Base-by-base conservation (phyloP, 2,888 invertebrate species). In the Drosophila neutralis region DNA sequence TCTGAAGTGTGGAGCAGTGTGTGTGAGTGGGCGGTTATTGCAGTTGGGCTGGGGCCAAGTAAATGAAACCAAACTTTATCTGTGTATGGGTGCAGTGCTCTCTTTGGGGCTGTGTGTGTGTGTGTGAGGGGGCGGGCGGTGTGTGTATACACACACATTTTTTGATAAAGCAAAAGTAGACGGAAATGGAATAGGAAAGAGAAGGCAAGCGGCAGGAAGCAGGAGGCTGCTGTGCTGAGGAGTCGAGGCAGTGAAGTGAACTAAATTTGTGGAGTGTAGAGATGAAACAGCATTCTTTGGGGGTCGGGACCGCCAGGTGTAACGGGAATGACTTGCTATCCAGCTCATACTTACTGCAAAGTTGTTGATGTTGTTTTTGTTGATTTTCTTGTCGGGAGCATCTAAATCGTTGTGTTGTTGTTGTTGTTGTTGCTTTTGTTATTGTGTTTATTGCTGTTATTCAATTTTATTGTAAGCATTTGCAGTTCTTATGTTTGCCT, bases 271-370 rank as follows among this genome's bases (percentile, higher is more conserved):
- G 70, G 70, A 72, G 74, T 66, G 67, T 69, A 56, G 66, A 70
- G 70, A 73, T 80, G 66, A 65, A 73, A 78, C 53, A 66, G 74
- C 66, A 79, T 69, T 68, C 65, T 62, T 21, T 63, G 49, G 61
- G 64, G 61, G 68, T 56, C 13, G 68, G 69, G 68, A 62, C 64
- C 63, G 48, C 57, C 82, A 83, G 77, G 80, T 83, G 78, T 71
- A 73, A 72, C 71, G 67, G 68, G 67, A 71, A 70, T 68, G 57
- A 67, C 42, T 73, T 52, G 67, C 67, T 69, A 52, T 51, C 57
- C 67, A 64, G 63, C 70, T 75, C 57, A 75, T 91, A 89, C 91
- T 91, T 90, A 91, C 91, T 88, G 89, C 87, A 87, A 87, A 78
- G 70, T 60, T 69, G 65, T 60, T 40, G 49, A 71, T 66, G 29